phyloP scores from a whole-genome alignment of 2,888 invertebrate genomes.

The Monopis laevigella region DNA sequence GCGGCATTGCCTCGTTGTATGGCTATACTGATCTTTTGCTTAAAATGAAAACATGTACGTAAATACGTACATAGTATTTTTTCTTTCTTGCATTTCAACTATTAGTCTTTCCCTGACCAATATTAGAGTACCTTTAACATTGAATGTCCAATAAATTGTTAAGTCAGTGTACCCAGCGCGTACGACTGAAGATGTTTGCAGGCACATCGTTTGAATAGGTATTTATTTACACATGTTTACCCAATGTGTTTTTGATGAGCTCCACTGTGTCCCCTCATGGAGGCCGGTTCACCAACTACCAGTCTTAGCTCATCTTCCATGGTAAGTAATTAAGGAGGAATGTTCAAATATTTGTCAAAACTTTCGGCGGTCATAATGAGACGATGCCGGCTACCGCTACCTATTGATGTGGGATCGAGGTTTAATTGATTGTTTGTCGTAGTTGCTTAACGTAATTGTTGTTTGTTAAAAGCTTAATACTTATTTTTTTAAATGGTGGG shows the following conservation, averaged over 20 bases:
- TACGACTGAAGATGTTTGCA: constrained; percentile 45
- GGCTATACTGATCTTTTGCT: too few species aligned
- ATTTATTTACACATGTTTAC: constrained; percentile 58
- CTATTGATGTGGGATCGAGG: too few species aligned
- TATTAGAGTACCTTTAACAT: too few species aligned
- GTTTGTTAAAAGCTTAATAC: too few species aligned
- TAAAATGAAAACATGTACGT: too few species aligned
- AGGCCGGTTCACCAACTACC: constrained; percentile 49
- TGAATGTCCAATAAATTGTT: constrained; percentile 20
- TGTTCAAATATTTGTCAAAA: constrained; percentile 59
- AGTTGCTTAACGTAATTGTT: too few species aligned
- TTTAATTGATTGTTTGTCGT: too few species aligned
- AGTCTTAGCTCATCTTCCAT: constrained; percentile 44
- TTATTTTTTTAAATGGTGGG: too few species aligned
- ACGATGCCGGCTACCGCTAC: constrained; percentile 49
- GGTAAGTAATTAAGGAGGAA: constrained; percentile 51
- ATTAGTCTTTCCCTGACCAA: too few species aligned
- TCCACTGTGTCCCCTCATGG: constrained; percentile 30
- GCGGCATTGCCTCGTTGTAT: too few species aligned
- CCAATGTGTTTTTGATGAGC: constrained; percentile 58
- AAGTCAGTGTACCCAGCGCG: constrained; percentile 5
- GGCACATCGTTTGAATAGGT: constrained; percentile 32
- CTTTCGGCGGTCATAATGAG: constrained; percentile 58
- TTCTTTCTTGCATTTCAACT: too few species aligned
- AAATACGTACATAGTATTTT: too few species aligned